Percentiles rank a stretch among this genome's conserved stretches.
Conservation (phyloP, 2,113 vertebrate species). For the Pteronura brasiliensis region DNA sequence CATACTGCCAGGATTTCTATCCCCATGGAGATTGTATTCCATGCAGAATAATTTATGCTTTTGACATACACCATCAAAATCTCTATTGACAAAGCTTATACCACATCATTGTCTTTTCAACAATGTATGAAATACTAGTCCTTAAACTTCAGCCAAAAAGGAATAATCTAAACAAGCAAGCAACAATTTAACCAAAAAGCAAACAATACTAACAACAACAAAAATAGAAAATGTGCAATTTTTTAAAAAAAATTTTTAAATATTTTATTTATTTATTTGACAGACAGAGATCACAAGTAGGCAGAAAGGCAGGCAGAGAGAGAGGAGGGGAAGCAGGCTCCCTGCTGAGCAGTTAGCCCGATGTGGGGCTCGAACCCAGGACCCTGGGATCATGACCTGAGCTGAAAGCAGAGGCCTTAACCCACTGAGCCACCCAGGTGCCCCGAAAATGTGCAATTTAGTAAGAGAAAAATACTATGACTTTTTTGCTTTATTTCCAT, state of each 20-base stretch:
- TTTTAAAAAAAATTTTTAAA: too few relatives aligned
- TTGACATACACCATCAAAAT: background rate
- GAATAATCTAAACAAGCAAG: background rate
- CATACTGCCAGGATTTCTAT: background rate
- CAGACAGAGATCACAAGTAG: too few relatives aligned
- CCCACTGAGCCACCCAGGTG: too few relatives aligned
- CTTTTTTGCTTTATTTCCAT: background rate
- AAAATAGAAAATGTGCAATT: background rate
- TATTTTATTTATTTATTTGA: too few relatives aligned
- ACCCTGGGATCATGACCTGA: too few relatives aligned
- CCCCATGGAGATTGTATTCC: background rate
- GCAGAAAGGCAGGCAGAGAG: too few relatives aligned
- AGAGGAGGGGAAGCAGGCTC: too few relatives aligned
- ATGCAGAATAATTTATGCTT: background rate
- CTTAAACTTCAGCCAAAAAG: background rate
- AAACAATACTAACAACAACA: background rate
- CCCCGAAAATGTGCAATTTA: background rate
- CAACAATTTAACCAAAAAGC: background rate
- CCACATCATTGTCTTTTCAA: background rate
- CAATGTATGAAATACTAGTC: background rate
- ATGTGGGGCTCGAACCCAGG: too few relatives aligned
- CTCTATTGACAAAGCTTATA: background rate
- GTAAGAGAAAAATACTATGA: background rate
- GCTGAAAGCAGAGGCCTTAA: too few relatives aligned
- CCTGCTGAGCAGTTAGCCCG: too few relatives aligned